phyloP scores from a whole-genome alignment of 2,113 vertebrate species.

The Tachysurus fulvidraco region DNA sequence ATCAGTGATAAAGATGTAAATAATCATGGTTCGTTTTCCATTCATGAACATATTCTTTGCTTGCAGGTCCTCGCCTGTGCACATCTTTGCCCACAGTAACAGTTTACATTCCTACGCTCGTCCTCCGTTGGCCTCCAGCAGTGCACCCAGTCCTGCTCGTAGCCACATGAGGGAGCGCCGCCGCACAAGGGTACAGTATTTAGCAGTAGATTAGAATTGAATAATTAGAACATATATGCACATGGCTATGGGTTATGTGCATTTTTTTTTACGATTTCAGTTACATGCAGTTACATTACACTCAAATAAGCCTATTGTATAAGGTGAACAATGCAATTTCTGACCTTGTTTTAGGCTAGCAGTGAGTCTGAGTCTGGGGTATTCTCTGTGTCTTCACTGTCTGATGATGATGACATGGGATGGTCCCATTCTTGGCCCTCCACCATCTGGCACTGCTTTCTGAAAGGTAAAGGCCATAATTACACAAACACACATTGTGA shows the following conservation, averaged over 20 bases:
- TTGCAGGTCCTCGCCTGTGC: slow-evolving; percentile 93
- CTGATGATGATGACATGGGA: slow-evolving; percentile 96
- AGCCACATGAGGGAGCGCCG: slow-evolving; percentile 84
- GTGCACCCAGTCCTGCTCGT: slow-evolving; percentile 77
- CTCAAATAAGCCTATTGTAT: neutral
- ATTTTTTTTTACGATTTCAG: neutral
- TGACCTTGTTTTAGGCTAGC: slow-evolving; percentile 73
- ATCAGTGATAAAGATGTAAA: no score
- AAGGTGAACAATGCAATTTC: neutral
- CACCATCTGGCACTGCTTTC: slow-evolving; percentile 96
- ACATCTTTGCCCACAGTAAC: slow-evolving; percentile 96
- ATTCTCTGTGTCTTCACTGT: slow-evolving; percentile 96
- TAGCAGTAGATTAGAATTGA: neutral
- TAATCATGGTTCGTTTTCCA: neutral
- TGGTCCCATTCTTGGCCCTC: slow-evolving; percentile 98
- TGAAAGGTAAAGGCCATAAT: slow-evolving; percentile 82
- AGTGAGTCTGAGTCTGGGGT: slow-evolving; percentile 96
- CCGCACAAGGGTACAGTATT: slow-evolving; percentile 69
- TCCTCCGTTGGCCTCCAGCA: slow-evolving; percentile 86
- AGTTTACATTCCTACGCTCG: slow-evolving; percentile 99
- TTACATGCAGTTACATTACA: neutral
- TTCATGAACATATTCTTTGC: slow-evolving; percentile 33
- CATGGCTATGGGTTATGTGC: neutral
- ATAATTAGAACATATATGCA: neutral
- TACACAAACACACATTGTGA: neutral